Percentiles rank a stretch among this genome's conserved stretches.
These are phyloP conservation scores for Tyto alba DNA, from an alignment of 2,113 vertebrate genomes.

Conservation along the genomic window DNA sequence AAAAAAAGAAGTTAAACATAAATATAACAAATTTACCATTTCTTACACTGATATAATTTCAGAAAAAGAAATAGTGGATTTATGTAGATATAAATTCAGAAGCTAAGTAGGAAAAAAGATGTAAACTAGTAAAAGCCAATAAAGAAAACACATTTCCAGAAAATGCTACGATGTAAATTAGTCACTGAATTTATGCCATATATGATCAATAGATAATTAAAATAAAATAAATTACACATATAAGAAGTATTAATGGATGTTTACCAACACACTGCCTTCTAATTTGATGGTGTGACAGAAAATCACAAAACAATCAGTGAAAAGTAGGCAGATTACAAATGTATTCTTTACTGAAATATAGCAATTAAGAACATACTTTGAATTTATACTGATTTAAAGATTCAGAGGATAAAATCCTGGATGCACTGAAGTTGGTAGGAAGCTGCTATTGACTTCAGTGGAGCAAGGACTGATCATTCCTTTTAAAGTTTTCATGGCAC, in stretches of 20 bases:
- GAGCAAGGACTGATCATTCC: neutral
- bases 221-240: neutral
- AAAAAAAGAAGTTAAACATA: neutral
- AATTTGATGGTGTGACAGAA: neutral
- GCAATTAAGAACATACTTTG: neutral
- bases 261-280: neutral
- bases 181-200: neutral
- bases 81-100: neutral
- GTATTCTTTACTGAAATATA: neutral
- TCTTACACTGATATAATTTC: neutral
- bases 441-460: neutral
- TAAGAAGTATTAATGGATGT: neutral
- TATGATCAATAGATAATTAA: neutral
- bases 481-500: neutral
- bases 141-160: neutral
- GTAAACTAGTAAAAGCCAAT: neutral
- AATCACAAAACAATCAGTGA: neutral
- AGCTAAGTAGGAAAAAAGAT: neutral
- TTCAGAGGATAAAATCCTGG: neutral
- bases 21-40: neutral
- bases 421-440: neutral
- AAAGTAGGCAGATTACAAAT: neutral
- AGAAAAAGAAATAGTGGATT: neutral
- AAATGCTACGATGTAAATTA: neutral
- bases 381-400: neutral